These are phyloP conservation scores for Myocastor coypus DNA, from an alignment of 2,113 vertebrate species.

Conservation along the genomic window DNA sequence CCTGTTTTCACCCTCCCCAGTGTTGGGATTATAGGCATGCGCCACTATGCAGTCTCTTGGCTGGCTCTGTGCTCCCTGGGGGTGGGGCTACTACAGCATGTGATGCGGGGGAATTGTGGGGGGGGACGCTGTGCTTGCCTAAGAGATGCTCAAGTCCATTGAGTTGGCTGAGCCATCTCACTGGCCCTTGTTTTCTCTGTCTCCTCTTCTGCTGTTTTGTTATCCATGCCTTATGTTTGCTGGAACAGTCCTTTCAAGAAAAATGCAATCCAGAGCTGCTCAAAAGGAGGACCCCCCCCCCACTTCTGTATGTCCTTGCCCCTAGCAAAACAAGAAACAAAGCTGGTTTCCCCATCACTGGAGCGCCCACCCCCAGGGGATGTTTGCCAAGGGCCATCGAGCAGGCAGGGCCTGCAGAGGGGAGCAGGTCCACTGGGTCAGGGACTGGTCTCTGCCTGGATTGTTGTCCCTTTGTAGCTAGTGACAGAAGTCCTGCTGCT, in stretches of 20 bases:
- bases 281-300: background rate
- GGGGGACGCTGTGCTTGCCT: too few species aligned
- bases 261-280: background rate
- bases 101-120: too few species aligned
- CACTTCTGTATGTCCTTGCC: background rate
- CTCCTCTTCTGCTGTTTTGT: background rate
- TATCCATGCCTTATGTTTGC: constrained; percentile 49
- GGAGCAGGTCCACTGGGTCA: background rate
- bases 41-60: too few species aligned
- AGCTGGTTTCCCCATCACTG: background rate
- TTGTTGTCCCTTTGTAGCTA: background rate
- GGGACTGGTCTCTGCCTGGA: background rate
- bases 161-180: too few species aligned
- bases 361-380: background rate
- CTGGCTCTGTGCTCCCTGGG: too few species aligned
- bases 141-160: too few species aligned
- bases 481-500: background rate
- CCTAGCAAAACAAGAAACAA: background rate
- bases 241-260: constrained; percentile 45
- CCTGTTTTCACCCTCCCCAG: too few species aligned
- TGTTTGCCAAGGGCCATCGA: background rate
- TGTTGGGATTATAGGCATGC: too few species aligned
- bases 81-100: too few species aligned
- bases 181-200: background rate
- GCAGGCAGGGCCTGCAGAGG: background rate